phyloP scores from a whole-genome alignment of 1,140 invertebrate genomes.

The Drosophila ohnishii region DNA sequence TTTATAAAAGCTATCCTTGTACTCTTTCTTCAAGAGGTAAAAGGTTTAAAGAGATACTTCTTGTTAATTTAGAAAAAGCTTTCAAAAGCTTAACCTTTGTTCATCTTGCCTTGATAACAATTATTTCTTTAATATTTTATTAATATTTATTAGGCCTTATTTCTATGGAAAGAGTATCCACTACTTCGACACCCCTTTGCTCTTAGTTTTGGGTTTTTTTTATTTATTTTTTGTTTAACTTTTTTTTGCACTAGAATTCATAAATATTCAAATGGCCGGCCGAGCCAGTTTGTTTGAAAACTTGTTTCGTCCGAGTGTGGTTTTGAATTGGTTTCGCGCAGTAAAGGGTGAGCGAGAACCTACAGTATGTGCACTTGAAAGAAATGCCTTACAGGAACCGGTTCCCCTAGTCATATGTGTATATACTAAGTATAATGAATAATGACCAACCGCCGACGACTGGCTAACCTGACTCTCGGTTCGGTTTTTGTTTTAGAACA shows the following conservation, averaged over 20 bases:
- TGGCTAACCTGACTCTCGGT: slow-evolving; percentile 12
- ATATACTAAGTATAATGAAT: slow-evolving; percentile 30
- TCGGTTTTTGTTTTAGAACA: slow-evolving; percentile 17
- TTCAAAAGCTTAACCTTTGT: not conserved
- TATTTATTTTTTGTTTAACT: slow-evolving; percentile 10
- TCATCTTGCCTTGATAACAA: not conserved
- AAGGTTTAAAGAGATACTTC: too few species aligned
- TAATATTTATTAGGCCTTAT: not conserved
- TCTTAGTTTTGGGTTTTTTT: not conserved
- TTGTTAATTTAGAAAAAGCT: not conserved
- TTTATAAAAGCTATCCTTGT: not conserved
- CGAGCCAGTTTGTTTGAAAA: slow-evolving; percentile 66
- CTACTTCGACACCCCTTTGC: not conserved
- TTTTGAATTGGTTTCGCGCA: slow-evolving; percentile 49
- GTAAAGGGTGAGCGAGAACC: slow-evolving; percentile 69
- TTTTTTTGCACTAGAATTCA: slow-evolving; percentile 49
- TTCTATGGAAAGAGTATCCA: not conserved
- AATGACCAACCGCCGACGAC: slow-evolving; percentile 28
- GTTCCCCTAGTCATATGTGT: slow-evolving; percentile 40
- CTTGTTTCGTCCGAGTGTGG: slow-evolving; percentile 49
- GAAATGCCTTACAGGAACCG: slow-evolving; percentile 67
- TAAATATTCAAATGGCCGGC: slow-evolving; percentile 63
- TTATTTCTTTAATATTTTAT: not conserved
- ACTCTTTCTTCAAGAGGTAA: too few species aligned
- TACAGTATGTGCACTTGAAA: slow-evolving; percentile 69